Base-by-base conservation (phyloP, 2,113 vertebrate genomes). In the Bambusicola thoracicus region DNA sequence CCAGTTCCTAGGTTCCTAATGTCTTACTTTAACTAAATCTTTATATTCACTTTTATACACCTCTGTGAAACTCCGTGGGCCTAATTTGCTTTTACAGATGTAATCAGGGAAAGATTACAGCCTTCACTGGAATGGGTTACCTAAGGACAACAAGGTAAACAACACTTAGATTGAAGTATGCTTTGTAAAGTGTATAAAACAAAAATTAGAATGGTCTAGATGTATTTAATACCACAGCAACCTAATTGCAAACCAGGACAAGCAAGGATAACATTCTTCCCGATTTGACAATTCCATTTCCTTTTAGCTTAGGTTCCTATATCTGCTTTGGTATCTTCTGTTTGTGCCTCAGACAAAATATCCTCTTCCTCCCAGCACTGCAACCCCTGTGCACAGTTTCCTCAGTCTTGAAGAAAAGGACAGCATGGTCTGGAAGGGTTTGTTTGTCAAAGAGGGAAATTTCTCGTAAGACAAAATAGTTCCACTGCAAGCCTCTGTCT, bases 281-380 rank as follows among this genome's bases (percentile, higher is more conserved):
- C 82, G 85, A 92, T 90, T 1, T 88, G 65, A 93, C 96, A 62
- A 95, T 92, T 93, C 59, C 59, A 90, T 84, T 96, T 96, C 96
- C 96, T 96, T 90, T 95, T n/a, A 95, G 85, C 85, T 94, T 86
- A 4, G 1, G 80, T 90, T 92, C 56, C 67, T 81, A 1, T 49
- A 90, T 92, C 69, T 92, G 93, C 96, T 96, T 96, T 94, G 93
- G 87, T 96, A 96, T 81, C 85, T 95, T 70, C 87, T 81, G 90
- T 96, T 96, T 95, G 95, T 90, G 77, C 46, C 83, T 40, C 68
- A 96, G 92, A 94, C 95, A 96, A 96, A 96, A 96, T 96, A 96
- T 92, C 95, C 93, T 96, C 56, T 96, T 96, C 96, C 95, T 96
- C 80, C 68, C 88, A 95, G 80, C 34, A 95, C 85, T 85, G 56